Conservation (phyloP, 2,888 invertebrate genomes). For the Luffia ferchaultella region DNA sequence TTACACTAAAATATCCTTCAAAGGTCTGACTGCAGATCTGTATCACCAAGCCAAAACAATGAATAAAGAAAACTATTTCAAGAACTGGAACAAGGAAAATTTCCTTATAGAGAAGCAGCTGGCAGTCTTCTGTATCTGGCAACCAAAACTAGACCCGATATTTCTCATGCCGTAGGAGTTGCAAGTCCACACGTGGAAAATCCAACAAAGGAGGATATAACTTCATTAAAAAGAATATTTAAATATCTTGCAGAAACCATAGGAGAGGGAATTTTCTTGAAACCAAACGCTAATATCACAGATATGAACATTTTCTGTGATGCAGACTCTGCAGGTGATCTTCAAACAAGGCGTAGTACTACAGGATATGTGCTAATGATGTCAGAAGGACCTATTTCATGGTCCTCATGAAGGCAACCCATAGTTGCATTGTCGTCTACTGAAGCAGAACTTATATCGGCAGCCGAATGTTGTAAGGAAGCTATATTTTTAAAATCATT, state of each 20-base stretch:
- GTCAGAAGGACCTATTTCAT: slow-evolving; percentile 18
- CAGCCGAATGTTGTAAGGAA: slow-evolving; percentile 18
- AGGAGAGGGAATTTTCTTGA: not conserved
- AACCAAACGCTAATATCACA: slow-evolving; percentile 2
- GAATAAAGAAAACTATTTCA: not conserved
- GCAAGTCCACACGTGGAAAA: slow-evolving; percentile 1
- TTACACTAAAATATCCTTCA: slow-evolving; percentile 1
- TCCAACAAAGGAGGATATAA: not conserved
- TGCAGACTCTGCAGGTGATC: slow-evolving; percentile 18
- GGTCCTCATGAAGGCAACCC: slow-evolving; percentile 20
- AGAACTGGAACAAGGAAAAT: not conserved
- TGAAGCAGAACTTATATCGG: slow-evolving; percentile 24
- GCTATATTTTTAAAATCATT: slow-evolving; percentile 3
- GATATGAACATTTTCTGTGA: slow-evolving; percentile 16
- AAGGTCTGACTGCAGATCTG: not conserved
- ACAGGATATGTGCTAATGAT: slow-evolving; percentile 18
- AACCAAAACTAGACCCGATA: slow-evolving; percentile 1
- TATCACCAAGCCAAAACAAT: not conserved
- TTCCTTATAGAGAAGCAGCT: not conserved
- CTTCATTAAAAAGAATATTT: slow-evolving; percentile 1
- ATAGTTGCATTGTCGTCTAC: slow-evolving; percentile 21
- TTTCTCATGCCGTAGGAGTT: not conserved
- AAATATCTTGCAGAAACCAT: slow-evolving; percentile 1
- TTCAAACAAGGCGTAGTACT: slow-evolving; percentile 16
- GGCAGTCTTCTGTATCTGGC: slow-evolving; percentile 1